These are phyloP conservation scores for Drosophila flavopinicola DNA, from an alignment of 2,888 invertebrate species.

Conservation along the genomic window DNA sequence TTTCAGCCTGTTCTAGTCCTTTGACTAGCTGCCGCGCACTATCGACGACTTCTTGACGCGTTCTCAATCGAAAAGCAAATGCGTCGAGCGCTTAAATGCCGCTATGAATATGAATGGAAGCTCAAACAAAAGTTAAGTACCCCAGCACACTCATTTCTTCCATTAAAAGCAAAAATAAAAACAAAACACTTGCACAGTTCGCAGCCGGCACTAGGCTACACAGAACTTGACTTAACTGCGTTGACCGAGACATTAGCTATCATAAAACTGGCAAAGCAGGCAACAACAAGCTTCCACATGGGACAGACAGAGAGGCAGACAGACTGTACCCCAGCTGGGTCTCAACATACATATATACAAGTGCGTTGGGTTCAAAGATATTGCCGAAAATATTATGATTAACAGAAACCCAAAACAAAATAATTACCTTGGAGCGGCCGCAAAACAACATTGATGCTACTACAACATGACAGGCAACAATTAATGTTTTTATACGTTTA, in stretches of 20 bases:
- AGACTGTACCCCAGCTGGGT: constrained; percentile 31
- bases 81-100: constrained; percentile 56
- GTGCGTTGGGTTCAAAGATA: constrained; percentile 71
- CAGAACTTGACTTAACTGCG: constrained; percentile 77
- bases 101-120: constrained; percentile 46
- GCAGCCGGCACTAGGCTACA: constrained; percentile 40
- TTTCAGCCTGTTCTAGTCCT: neutral
- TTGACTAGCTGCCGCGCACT: constrained; percentile 10
- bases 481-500: constrained; percentile 36
- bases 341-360: constrained; percentile 36
- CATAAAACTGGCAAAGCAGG: constrained; percentile 40
- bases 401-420: constrained; percentile 46
- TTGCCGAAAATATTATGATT: constrained; percentile 39
- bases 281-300: constrained; percentile 12
- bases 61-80: constrained; percentile 62
- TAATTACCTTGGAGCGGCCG: constrained; percentile 66
- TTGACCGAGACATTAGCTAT: constrained; percentile 77
- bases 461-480: constrained; percentile 50
- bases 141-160: constrained; percentile 61
- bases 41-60: constrained; percentile 67
- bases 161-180: constrained; percentile 52
- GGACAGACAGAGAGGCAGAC: constrained; percentile 3
- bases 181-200: constrained; percentile 25
- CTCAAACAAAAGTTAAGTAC: constrained; percentile 34
- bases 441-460: constrained; percentile 65